Conservation (phyloP, 2,113 vertebrate species). For the Clupea harengus region DNA sequence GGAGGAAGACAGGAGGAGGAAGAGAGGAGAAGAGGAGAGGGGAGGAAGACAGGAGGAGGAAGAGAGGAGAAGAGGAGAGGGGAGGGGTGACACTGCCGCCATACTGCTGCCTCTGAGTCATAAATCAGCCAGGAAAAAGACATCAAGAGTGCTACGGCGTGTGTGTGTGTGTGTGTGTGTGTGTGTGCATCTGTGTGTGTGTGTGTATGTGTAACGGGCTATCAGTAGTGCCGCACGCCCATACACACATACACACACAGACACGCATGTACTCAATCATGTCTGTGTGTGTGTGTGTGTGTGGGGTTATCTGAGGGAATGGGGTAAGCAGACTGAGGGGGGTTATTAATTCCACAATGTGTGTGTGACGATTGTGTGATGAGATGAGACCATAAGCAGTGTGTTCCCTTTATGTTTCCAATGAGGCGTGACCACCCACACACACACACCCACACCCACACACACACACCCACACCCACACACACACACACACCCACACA, state of each 20-base stretch:
- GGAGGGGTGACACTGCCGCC: not conserved
- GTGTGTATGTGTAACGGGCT: conserved; percentile 18
- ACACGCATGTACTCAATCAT: too few relatives aligned
- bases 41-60: not conserved
- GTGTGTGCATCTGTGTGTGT: conserved; percentile 32
- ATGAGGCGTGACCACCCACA: not conserved
- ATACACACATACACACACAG: too few relatives aligned
- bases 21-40: not conserved
- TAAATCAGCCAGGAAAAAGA: conserved; percentile 2
- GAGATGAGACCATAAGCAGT: conserved; percentile 26
- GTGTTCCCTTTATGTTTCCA: too few relatives aligned
- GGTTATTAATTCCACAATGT: too few relatives aligned
- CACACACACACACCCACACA: conserved; percentile 23
- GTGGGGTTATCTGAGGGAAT: too few relatives aligned
- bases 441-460: too few relatives aligned
- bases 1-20: too few relatives aligned
- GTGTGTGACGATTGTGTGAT: too few relatives aligned
- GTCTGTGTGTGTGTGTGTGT: too few relatives aligned
- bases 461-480: conserved; percentile 35
- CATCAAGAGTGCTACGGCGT: not conserved
- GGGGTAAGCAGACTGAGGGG: too few relatives aligned
- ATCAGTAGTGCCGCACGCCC: too few relatives aligned
- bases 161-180: conserved; percentile 22
- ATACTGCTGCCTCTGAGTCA: not conserved
- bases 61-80: not conserved